These are phyloP conservation scores for Phortica variegata DNA, from an alignment of 1,140 invertebrate species.

Conservation along the genomic window DNA sequence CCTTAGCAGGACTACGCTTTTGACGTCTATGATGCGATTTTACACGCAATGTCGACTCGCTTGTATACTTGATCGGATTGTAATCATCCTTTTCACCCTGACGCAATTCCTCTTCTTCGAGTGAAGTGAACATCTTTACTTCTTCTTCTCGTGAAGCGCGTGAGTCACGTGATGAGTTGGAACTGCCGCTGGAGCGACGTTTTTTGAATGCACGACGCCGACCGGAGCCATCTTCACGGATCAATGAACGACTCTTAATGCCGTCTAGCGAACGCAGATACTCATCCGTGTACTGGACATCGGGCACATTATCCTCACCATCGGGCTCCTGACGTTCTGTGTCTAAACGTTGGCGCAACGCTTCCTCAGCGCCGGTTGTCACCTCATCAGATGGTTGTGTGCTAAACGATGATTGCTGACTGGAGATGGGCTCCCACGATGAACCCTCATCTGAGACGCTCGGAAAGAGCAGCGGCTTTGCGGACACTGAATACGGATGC, in stretches of 20 bases:
- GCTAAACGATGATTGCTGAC: conserved; percentile 46
- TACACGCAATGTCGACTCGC: conserved; percentile 37
- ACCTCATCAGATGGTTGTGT: conserved; percentile 38
- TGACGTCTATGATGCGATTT: conserved; percentile 44
- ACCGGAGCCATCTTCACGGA: conserved; percentile 62
- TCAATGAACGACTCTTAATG: conserved; percentile 61
- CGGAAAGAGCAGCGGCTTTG: conserved; percentile 39
- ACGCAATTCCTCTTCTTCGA: conserved; percentile 62
- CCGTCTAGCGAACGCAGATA: conserved; percentile 61
- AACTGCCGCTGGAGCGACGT: conserved; percentile 60
- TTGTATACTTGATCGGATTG: conserved; percentile 48
- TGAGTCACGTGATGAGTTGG: conserved; percentile 61
- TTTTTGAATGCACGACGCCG: conserved; percentile 62
- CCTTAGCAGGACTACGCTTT: conserved; percentile 48
- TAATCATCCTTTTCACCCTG: conserved; percentile 42
- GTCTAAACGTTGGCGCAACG: neutral
- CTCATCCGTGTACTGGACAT: conserved; percentile 47
- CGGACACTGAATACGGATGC: conserved; percentile 23
- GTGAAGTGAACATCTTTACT: conserved; percentile 63
- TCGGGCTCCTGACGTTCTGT: conserved; percentile 43
- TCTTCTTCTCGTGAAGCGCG: conserved; percentile 62
- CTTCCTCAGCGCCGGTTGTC: neutral
- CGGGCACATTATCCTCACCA: conserved; percentile 36
- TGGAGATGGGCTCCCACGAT: conserved; percentile 45
- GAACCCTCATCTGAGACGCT: conserved; percentile 47